Percentiles rank a stretch among this genome's conserved stretches.
Evolutionary conservation across 1,140 invertebrate species (phyloP).

Genomic region (Drosophila leontia): DNA sequence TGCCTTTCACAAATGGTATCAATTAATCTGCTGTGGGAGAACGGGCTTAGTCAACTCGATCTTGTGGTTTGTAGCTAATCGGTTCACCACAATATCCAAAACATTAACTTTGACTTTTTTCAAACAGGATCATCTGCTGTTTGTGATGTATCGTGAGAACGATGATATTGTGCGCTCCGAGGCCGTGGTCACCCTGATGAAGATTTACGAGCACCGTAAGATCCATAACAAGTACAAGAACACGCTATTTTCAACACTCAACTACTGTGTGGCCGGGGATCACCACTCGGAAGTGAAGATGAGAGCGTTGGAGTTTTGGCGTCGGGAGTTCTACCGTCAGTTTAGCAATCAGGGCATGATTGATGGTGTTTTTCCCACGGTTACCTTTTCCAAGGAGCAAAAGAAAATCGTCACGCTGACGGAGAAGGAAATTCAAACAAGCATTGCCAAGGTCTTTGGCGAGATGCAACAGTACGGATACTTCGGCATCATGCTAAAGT

Average conservation of each 20-base stretch:
- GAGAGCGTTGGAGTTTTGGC: conserved; percentile 90
- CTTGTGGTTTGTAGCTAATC: conserved; percentile 86
- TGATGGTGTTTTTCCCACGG: conserved; percentile 90
- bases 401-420: conserved; percentile 91
- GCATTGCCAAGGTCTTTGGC: conserved; percentile 88
- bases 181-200: conserved; percentile 88
- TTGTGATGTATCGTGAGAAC: conserved; percentile 88
- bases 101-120: conserved; percentile 22
- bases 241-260: conserved; percentile 87
- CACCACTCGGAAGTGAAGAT: conserved; percentile 93
- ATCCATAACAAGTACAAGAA: conserved; percentile 86
- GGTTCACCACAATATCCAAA: neutral
- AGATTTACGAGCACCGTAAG: conserved; percentile 88
- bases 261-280: conserved; percentile 88
- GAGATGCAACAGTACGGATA: conserved; percentile 89
- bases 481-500: conserved; percentile 88
- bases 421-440: conserved; percentile 88
- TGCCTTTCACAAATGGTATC: conserved; percentile 89
- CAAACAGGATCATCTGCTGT: conserved; percentile 87
- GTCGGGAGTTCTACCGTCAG: conserved; percentile 88
- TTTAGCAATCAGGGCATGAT: conserved; percentile 91
- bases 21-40: conserved; percentile 88
- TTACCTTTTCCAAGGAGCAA: conserved; percentile 91
- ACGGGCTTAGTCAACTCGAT: conserved; percentile 87
- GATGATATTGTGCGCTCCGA: conserved; percentile 91